A percentile compares a stretch with the other conserved stretches of the same genome.
phyloP scores from a whole-genome alignment of 1,140 invertebrate genomes.

The Harpegnathos saltator region DNA sequence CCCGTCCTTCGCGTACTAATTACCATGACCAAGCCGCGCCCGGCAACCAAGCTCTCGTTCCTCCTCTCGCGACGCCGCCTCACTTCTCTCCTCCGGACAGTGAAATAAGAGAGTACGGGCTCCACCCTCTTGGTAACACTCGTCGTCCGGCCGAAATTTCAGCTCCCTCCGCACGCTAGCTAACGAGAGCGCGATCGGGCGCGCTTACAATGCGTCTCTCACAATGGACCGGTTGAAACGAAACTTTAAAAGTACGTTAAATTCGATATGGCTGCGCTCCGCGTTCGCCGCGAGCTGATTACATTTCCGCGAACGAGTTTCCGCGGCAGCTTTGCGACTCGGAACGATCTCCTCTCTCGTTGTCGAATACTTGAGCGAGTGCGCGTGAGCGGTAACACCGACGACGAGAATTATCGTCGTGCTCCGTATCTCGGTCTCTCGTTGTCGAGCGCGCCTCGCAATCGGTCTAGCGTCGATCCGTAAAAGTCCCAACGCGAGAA shows the following conservation, averaged over 20 bases:
- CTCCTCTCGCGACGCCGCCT: not conserved
- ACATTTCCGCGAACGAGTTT: conserved; percentile 23
- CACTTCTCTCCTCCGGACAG: conserved; percentile 46
- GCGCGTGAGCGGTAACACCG: not conserved
- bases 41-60: conserved; percentile 66
- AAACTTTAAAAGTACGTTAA: not conserved
- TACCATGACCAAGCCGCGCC: conserved; percentile 70
- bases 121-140: conserved; percentile 30
- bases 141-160: conserved; percentile 25
- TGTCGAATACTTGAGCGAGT: not conserved
- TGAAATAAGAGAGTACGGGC: conserved; percentile 47
- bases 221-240: conserved; percentile 2
- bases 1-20: conserved; percentile 79
- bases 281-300: conserved; percentile 21
- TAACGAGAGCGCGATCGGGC: not conserved
- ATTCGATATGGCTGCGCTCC: not conserved
- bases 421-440: not conserved
- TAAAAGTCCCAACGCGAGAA: conserved; percentile 15
- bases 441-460: not conserved
- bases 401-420: conserved; percentile 7
- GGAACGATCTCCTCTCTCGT: not conserved
- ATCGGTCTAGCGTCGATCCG: not conserved
- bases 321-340: not conserved
- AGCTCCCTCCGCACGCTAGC: not conserved
- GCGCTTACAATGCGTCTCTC: conserved; percentile 25